phyloP scores from a whole-genome alignment of 2,888 invertebrate genomes.

The Anthrax anthrax region DNA sequence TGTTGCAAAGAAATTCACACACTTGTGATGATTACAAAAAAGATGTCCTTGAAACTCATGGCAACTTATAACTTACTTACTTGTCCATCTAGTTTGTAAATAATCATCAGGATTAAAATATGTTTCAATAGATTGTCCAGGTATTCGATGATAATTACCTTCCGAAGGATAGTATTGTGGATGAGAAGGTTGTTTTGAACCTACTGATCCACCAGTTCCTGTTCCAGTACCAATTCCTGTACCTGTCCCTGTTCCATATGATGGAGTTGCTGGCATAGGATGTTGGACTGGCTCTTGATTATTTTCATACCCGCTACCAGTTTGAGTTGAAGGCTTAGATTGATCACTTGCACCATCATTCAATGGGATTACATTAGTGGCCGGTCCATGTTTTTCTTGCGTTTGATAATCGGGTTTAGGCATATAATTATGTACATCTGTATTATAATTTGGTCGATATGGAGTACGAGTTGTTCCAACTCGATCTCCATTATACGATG shows the following conservation, averaged over 20 bases:
- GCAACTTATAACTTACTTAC: slow-evolving; percentile 17
- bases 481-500: not conserved
- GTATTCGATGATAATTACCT: slow-evolving; percentile 18
- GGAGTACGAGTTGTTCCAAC: slow-evolving; percentile 6
- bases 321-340: not conserved
- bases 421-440: not conserved
- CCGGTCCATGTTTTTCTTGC: not conserved
- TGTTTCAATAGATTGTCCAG: slow-evolving; percentile 29
- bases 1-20: too few relatives aligned
- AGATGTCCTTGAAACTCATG: too few relatives aligned
- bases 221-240: not conserved
- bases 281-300: not conserved
- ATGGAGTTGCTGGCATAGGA: slow-evolving; percentile 1
- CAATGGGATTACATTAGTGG: slow-evolving; percentile 2
- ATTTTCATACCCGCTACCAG: too few relatives aligned
- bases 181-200: not conserved
- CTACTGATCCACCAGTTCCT: not conserved
- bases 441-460: not conserved
- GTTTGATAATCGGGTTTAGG: not conserved
- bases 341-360: not conserved
- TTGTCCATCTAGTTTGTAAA: slow-evolving; percentile 21
- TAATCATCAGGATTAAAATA: slow-evolving; percentile 34
- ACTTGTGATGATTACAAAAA: too few relatives aligned
- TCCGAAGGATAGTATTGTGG: slow-evolving; percentile 10
- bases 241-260: not conserved